A percentile compares a stretch with the other conserved stretches of the same genome.
phyloP scores from a whole-genome alignment of 2,113 vertebrate genomes.

The Vulpes vulpes region DNA sequence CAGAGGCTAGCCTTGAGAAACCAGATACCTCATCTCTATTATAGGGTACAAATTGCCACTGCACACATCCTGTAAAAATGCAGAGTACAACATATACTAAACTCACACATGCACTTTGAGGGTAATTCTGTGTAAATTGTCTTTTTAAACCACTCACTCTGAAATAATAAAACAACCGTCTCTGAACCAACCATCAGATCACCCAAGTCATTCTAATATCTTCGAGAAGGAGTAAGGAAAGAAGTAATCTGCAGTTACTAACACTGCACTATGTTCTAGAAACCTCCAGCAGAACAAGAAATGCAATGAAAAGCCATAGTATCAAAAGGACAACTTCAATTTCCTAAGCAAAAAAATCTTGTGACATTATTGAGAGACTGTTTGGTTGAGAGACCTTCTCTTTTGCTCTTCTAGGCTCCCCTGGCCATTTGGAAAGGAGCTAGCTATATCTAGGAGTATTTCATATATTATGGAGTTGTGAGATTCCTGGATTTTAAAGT shows the following conservation, averaged over 20 bases:
- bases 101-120: not conserved
- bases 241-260: not conserved
- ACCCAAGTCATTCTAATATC: not conserved
- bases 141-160: conserved; percentile 30
- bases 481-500: not conserved
- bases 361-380: not conserved
- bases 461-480: not conserved
- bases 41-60: not conserved
- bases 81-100: not conserved
- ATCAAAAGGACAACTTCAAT: not conserved
- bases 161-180: not conserved
- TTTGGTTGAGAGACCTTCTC: not conserved
- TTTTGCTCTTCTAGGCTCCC: not conserved
- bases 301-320: not conserved
- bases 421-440: not conserved
- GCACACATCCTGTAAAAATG: not conserved
- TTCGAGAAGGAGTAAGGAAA: not conserved
- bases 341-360: not conserved
- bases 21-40: not conserved
- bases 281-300: not conserved
- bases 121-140: not conserved
- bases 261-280: not conserved
- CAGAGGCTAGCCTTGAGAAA: conserved; percentile 6
- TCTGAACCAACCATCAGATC: not conserved
- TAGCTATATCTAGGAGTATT: not conserved